phyloP scores from a whole-genome alignment of 2,888 invertebrate genomes.

The Frankliniella fusca region DNA sequence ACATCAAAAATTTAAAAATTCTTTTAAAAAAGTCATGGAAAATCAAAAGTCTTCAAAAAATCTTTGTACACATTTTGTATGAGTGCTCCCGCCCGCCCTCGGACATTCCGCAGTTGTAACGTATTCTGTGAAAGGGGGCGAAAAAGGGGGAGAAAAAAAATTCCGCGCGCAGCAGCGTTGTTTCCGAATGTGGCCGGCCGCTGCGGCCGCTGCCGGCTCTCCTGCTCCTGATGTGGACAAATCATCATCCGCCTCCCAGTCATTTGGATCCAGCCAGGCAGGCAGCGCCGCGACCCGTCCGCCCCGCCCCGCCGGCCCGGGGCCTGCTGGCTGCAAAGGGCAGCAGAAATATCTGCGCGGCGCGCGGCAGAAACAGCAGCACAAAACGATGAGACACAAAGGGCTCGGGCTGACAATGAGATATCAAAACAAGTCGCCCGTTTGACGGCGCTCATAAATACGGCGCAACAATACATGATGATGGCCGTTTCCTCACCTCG shows the following conservation, averaged over 20 bases:
- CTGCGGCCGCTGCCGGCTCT: neutral
- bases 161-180: no score
- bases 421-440: constrained; percentile 16
- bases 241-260: neutral
- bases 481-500: neutral
- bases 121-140: no score
- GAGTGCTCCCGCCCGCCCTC: no score
- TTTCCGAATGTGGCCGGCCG: neutral
- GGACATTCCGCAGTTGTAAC: no score
- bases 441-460: neutral
- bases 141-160: no score
- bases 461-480: neutral
- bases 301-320: no score
- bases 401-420: neutral
- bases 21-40: no score
- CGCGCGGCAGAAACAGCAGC: neutral
- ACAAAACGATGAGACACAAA: neutral
- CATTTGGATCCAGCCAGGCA: neutral
- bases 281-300: no score
- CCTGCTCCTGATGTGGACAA: constrained; percentile 13
- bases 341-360: neutral
- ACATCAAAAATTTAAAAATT: no score
- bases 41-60: no score
- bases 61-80: no score
- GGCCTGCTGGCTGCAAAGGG: no score